Base-by-base conservation (phyloP, 1,140 invertebrate genomes). In the Radopholus similis region DNA sequence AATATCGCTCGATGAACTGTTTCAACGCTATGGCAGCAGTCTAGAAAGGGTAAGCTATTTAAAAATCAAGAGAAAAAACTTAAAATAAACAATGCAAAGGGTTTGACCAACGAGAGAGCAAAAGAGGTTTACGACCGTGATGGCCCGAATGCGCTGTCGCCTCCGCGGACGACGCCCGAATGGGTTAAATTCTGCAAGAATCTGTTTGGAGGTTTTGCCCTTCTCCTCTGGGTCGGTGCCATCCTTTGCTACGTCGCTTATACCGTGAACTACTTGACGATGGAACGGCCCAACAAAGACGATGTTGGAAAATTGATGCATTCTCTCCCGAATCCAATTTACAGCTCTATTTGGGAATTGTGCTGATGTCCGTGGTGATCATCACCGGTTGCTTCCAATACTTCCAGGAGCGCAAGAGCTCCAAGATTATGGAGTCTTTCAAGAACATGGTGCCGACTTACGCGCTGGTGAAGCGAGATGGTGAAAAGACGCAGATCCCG, bases 381-480 rank as follows among this genome's bases (percentile, higher is more conserved):
- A 90, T 96, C 76, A 95, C 93, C 78, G 93, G 93, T 83, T 90
- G 92, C 84, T 96, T 96, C 87, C 95, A 93, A 70, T 97, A 95
- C 86, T 95, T 94, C 84, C 93, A 96, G 87, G 93, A 96, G 86
- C 91, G 90, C 84, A 95, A 95, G 86, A 93, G 91, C 70, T 84
- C 87, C 13, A 86, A 87, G 65, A 88, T 90, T 18, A 91, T 91
- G 89, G 89, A 88, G 64, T 86, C 86, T 28, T 88, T 87, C 80
- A 86, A 86, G 68, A 85, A 85, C 63, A 82, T 87, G 84, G 84
- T 87, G 32, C 86, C 86, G 55, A 85, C 85, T 73, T 72, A 75
- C 28, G 81, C 79, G 26, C 55, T 82, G 18, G 79, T 83, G n/a
- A 42, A 53, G 37, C 74, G 82, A 42, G 70, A 83, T 54, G 80